Evolutionary conservation across 2,113 vertebrate species (phyloP).

Genomic region (Probosciger aterrimus): DNA sequence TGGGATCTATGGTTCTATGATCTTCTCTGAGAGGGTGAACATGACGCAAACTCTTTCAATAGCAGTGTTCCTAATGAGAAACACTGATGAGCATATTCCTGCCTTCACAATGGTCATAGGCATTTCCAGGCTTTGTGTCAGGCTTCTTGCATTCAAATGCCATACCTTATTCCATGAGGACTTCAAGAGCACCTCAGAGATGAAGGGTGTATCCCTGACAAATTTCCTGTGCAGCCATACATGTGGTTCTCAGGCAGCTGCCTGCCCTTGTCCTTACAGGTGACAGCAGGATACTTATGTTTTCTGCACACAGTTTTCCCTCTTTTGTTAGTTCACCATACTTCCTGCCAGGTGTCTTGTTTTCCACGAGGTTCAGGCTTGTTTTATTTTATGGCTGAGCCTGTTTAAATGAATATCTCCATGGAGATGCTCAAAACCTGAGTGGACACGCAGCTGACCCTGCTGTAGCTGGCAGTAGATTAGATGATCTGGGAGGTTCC

Average conservation of each 20-base stretch:
- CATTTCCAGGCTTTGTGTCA: not conserved
- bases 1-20: not conserved
- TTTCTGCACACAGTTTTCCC: not conserved
- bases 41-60: rapidly evolving
- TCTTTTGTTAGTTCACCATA: not conserved
- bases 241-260: not conserved
- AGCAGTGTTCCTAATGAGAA: not conserved
- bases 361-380: not conserved
- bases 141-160: not conserved
- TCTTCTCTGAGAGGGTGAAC: not conserved
- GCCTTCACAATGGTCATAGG: not conserved
- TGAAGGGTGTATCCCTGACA: not conserved
- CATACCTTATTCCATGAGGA: not conserved
- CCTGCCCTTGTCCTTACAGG: not conserved
- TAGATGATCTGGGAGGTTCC: not conserved
- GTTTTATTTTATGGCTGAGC: not conserved
- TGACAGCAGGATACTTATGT: not conserved
- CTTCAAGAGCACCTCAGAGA: not conserved
- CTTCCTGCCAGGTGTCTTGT: not conserved
- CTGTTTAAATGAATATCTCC: not conserved
- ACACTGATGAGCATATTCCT: not conserved
- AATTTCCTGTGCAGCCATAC: not conserved
- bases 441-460: not conserved
- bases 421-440: not conserved
- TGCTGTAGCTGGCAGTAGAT: not conserved